Evolutionary conservation across 2,888 invertebrate genomes (phyloP).

Genomic region (Sarcophaga variegata): DNA sequence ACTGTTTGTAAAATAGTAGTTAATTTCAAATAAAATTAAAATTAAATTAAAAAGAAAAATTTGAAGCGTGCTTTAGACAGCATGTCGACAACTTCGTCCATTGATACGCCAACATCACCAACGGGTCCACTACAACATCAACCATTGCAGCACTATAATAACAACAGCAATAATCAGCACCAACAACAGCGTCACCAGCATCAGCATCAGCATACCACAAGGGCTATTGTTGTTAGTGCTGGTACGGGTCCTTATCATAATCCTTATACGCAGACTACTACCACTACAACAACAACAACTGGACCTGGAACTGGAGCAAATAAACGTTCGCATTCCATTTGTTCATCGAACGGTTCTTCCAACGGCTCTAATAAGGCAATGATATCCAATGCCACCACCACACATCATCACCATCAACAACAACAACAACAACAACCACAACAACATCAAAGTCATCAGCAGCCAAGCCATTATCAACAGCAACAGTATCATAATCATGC

Average conservation of each 20-base stretch:
- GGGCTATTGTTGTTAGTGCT: conserved; percentile 72
- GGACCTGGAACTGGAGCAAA: conserved; percentile 11
- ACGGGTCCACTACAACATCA: conserved; percentile 73
- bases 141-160: conserved; percentile 67
- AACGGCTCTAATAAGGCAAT: conserved; percentile 29
- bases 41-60: background rate
- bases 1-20: background rate
- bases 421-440: conserved; percentile 57
- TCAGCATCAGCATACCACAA: conserved; percentile 71
- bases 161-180: conserved; percentile 52
- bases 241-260: conserved; percentile 69
- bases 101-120: conserved; percentile 75
- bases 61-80: conserved; percentile 56
- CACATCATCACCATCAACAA: conserved; percentile 56
- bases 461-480: conserved; percentile 63
- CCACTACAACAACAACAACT: conserved; percentile 49
- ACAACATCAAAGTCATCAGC: conserved; percentile 52
- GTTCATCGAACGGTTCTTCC: conserved; percentile 68
- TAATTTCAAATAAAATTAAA: background rate
- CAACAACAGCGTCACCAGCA: conserved; percentile 68
- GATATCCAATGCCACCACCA: conserved; percentile 37
- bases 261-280: conserved; percentile 66
- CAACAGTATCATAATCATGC: conserved; percentile 66
- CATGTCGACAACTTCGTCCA: conserved; percentile 76
- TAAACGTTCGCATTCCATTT: conserved; percentile 69